Evolutionary conservation across 2,888 invertebrate species (phyloP).

Genomic region (Chrysomela aeneicollis): DNA sequence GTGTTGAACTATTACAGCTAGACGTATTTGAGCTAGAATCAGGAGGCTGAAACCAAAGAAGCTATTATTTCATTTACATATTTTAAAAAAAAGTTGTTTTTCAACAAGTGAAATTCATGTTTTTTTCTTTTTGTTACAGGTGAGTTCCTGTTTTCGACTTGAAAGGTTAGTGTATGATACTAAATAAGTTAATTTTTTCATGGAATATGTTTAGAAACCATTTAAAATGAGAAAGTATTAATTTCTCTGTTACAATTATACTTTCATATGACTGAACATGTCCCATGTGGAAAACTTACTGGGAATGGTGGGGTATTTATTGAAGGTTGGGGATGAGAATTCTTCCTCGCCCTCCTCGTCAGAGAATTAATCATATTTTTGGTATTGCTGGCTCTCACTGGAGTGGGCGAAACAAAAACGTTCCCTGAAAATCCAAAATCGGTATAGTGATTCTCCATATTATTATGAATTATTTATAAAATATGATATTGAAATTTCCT

Average conservation of each 20-base stretch:
- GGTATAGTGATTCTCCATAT: too few species aligned
- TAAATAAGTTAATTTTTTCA: too few species aligned
- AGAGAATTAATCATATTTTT: slow-evolving; percentile 59
- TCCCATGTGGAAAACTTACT: too few species aligned
- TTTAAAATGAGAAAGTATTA: too few species aligned
- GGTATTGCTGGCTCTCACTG: slow-evolving; percentile 58
- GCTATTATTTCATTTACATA: slow-evolving; percentile 6
- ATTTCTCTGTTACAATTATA: too few species aligned
- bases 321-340: slow-evolving; percentile 66
- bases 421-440: slow-evolving; percentile 35
- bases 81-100: slow-evolving; percentile 8
- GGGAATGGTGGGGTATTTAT: slow-evolving; percentile 67
- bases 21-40: slow-evolving; percentile 94
- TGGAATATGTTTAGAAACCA: too few species aligned
- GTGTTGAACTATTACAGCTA: slow-evolving; percentile 95
- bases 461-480: too few species aligned
- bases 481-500: too few species aligned
- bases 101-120: neutral
- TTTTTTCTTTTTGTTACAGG: neutral
- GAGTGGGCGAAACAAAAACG: slow-evolving; percentile 62
- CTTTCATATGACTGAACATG: too few species aligned
- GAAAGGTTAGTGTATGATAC: too few species aligned
- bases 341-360: slow-evolving; percentile 61
- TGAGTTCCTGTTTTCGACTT: neutral
- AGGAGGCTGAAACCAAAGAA: slow-evolving; percentile 66